These are phyloP conservation scores for Pristiophorus japonicus DNA, from an alignment of 2,113 vertebrate genomes.

Conservation along the genomic window DNA sequence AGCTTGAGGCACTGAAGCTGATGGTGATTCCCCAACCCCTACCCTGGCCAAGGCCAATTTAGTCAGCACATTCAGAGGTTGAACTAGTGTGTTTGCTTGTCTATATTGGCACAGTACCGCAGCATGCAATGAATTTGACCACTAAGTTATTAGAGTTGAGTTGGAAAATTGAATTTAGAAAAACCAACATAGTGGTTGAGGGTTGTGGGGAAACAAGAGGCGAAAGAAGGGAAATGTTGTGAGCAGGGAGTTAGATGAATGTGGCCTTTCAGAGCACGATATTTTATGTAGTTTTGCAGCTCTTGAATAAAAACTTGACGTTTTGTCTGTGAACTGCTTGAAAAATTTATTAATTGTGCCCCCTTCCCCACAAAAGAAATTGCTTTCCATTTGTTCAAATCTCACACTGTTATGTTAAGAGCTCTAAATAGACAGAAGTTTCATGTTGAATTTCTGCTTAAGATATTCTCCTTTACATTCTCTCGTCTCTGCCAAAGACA, in stretches of 20 bases:
- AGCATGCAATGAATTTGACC: background rate
- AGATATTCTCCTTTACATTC: background rate
- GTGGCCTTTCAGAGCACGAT: background rate
- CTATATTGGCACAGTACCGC: background rate
- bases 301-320: background rate
- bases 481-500: background rate
- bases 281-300: background rate
- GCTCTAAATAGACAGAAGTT: background rate
- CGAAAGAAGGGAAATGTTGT: background rate
- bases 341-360: background rate
- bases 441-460: background rate
- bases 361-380: background rate
- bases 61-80: background rate
- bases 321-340: background rate
- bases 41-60: background rate
- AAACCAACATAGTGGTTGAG: background rate
- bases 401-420: background rate
- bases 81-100: background rate
- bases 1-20: background rate
- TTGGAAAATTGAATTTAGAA: background rate
- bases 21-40: background rate
- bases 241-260: background rate
- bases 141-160: background rate
- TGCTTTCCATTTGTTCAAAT: background rate
- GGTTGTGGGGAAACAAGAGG: background rate